Conservation (phyloP, 1,140 invertebrate genomes). For the Ips typographus region DNA sequence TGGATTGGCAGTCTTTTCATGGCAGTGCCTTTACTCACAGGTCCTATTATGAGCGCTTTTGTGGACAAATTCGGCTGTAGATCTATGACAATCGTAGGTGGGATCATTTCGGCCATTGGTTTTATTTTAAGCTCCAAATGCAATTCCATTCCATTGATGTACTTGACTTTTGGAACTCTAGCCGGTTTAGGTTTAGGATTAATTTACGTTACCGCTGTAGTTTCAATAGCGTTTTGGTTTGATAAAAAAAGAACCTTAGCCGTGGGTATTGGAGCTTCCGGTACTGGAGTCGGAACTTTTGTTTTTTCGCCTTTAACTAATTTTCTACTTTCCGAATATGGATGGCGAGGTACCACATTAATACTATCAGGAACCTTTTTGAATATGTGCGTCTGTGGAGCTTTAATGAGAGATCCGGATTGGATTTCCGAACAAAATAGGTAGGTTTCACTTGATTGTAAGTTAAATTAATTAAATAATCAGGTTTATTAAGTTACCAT, state of each 20-base stretch:
- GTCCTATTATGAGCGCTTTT: constrained; percentile 82
- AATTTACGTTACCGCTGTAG: constrained; percentile 87
- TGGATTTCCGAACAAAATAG: constrained; percentile 65
- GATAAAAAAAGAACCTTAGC: constrained; percentile 90
- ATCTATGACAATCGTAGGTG: constrained; percentile 78
- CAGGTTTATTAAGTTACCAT: neutral
- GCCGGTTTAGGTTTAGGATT: constrained; percentile 83
- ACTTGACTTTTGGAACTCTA: constrained; percentile 83
- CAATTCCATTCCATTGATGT: constrained; percentile 73
- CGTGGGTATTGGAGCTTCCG: constrained; percentile 88
- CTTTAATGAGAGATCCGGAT: constrained; percentile 83
- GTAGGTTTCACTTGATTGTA: constrained; percentile 19
- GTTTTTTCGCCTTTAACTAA: constrained; percentile 81
- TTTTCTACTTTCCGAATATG: constrained; percentile 72
- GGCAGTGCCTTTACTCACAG: constrained; percentile 82
- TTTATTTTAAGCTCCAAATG: constrained; percentile 78
- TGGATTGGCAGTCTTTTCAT: constrained; percentile 89
- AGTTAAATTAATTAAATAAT: neutral
- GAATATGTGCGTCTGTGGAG: constrained; percentile 86
- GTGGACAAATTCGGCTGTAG: constrained; percentile 88
- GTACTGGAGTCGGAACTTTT: constrained; percentile 83
- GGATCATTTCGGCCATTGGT: constrained; percentile 73
- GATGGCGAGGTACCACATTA: constrained; percentile 85
- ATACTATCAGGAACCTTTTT: constrained; percentile 62
- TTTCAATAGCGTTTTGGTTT: constrained; percentile 95